These are phyloP conservation scores for Agrochola macilenta DNA, from an alignment of 2,888 invertebrate genomes.

Conservation along the genomic window DNA sequence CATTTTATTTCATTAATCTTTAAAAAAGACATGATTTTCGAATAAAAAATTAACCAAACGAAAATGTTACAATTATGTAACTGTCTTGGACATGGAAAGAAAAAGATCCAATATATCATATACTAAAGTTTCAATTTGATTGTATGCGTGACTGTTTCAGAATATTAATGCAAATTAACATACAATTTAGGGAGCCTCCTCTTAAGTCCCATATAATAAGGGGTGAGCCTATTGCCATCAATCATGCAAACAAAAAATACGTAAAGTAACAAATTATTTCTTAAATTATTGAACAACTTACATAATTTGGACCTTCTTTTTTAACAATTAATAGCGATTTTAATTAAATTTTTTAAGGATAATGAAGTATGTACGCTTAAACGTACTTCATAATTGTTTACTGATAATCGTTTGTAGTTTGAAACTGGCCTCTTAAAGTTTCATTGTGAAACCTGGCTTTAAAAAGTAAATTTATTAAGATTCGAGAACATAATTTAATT, in stretches of 20 bases:
- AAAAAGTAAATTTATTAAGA: background rate
- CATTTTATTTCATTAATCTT: too few relatives aligned
- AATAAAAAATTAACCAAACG: too few relatives aligned
- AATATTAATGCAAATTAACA: too few relatives aligned
- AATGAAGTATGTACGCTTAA: background rate
- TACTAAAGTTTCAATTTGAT: too few relatives aligned
- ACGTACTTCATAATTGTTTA: background rate
- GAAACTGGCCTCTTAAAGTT: background rate
- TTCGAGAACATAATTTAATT: constrained; percentile 34
- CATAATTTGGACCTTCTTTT: background rate
- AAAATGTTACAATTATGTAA: too few relatives aligned
- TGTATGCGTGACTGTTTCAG: too few relatives aligned
- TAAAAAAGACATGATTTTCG: too few relatives aligned
- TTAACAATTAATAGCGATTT: background rate
- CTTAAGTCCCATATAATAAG: background rate
- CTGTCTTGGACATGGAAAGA: too few relatives aligned
- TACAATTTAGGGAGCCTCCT: too few relatives aligned
- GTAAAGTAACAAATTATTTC: background rate
- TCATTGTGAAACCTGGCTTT: background rate
- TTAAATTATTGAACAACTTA: background rate
- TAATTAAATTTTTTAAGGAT: background rate
- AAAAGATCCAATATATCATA: too few relatives aligned
- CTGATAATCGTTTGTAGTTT: background rate
- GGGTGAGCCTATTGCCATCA: background rate
- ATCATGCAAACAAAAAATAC: background rate